Evolutionary conservation across 2,113 vertebrate genomes (phyloP).

Genomic region (Anser brachyrhynchus): DNA sequence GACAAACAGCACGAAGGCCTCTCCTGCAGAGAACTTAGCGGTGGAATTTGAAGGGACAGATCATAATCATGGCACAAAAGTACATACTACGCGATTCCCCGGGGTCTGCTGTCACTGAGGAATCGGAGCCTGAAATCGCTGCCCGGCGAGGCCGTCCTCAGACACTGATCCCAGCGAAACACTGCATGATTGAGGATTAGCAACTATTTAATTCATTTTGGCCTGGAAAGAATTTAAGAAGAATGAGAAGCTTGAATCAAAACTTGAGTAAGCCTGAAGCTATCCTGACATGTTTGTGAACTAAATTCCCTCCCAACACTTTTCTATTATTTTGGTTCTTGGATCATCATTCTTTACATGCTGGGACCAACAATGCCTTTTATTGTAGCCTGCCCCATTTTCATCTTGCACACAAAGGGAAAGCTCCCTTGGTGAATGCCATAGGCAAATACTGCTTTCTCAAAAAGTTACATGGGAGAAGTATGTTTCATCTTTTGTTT

Average conservation of each 20-base stretch:
- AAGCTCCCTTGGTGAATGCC: conserved; percentile 46
- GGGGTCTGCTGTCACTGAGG: background rate
- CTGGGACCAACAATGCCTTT: conserved; percentile 65
- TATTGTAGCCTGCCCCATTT: conserved; percentile 60
- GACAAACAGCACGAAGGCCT: background rate
- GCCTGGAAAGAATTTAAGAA: conserved; percentile 66
- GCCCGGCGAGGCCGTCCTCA: background rate
- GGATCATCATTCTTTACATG: conserved; percentile 68
- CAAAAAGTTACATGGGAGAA: conserved; percentile 62
- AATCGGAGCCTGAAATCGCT: background rate
- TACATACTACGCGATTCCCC: background rate
- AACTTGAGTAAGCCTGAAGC: conserved; percentile 50
- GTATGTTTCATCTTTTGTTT: conserved; percentile 40
- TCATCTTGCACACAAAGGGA: conserved; percentile 53
- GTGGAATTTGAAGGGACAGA: background rate
- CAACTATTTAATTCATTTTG: conserved; percentile 59
- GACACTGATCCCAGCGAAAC: conserved; percentile 13
- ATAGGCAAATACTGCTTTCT: conserved; percentile 57
- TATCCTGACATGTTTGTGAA: conserved; percentile 54
- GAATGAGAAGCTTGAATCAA: conserved; percentile 58
- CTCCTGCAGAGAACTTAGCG: background rate
- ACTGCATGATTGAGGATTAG: conserved; percentile 58
- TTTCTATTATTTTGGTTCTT: conserved; percentile 62
- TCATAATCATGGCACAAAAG: background rate
- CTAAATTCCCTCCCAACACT: conserved; percentile 47